Percentiles rank a stretch among this genome's conserved stretches.
These are phyloP conservation scores for Heterodera filipjevi DNA, from an alignment of 2,888 invertebrate species.

Conservation along the genomic window DNA sequence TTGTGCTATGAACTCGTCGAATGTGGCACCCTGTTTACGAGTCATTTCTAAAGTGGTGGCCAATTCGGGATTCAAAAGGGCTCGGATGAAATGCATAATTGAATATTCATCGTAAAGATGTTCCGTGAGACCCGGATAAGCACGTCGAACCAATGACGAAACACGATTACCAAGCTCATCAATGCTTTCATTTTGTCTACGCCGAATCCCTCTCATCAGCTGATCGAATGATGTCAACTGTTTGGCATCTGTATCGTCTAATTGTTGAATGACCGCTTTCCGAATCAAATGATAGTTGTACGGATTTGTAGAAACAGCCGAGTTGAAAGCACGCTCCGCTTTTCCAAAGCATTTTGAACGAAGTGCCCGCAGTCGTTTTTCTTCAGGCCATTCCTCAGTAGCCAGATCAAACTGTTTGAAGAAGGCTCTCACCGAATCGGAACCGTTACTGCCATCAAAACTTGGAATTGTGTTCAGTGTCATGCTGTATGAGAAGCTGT, in stretches of 20 bases:
- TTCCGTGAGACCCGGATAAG: background rate
- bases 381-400: background rate
- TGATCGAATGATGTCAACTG: background rate
- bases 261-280: background rate
- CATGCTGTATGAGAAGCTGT: too few species aligned
- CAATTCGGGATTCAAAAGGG: background rate
- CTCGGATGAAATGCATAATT: background rate
- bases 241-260: background rate
- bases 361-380: background rate
- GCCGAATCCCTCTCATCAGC: background rate
- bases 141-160: background rate
- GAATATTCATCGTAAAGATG: slow-evolving; percentile 10
- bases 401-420: background rate
- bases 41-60: background rate
- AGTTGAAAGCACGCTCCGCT: slow-evolving; percentile 10
- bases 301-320: background rate
- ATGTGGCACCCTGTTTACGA: background rate
- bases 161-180: background rate
- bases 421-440: background rate
- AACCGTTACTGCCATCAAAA: too few species aligned
- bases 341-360: background rate
- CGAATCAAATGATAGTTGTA: background rate
- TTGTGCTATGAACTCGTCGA: background rate
- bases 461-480: too few species aligned
- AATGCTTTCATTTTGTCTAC: background rate